These are phyloP conservation scores for Desmophyllum pertusum DNA, from an alignment of 92 coral and sea anemone species.

Conservation along the genomic window DNA sequence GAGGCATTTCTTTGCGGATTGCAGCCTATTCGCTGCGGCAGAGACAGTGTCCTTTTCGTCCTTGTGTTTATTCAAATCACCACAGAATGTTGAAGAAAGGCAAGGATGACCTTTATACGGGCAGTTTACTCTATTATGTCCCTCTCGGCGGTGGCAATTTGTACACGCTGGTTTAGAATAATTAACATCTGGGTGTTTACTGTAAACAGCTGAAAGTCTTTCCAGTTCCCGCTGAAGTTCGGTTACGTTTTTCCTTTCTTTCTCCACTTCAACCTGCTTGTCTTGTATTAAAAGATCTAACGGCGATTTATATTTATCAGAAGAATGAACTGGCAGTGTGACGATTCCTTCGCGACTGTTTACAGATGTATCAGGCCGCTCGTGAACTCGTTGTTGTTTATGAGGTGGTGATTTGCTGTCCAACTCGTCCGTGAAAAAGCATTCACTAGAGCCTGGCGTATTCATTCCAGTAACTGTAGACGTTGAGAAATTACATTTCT, in stretches of 20 bases:
- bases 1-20: constrained; percentile 14
- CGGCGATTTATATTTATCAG: constrained; percentile 17
- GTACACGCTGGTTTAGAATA: constrained; percentile 40
- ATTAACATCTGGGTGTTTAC: constrained; percentile 19
- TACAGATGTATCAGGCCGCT: neutral
- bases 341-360: constrained; percentile 6
- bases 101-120: constrained; percentile 27
- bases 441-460: constrained; percentile 33
- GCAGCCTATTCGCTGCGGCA: constrained; percentile 15
- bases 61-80: constrained; percentile 45
- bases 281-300: constrained; percentile 40
- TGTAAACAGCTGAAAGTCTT: constrained; percentile 22
- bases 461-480: constrained; percentile 31
- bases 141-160: constrained; percentile 25
- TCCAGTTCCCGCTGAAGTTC: constrained; percentile 24
- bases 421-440: constrained; percentile 11
- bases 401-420: constrained; percentile 15
- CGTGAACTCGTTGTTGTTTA: constrained; percentile 23
- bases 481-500: constrained; percentile 14
- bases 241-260: constrained; percentile 37
- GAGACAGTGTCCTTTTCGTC: constrained; percentile 39
- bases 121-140: constrained; percentile 33
- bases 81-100: constrained; percentile 32
- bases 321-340: constrained; percentile 10
- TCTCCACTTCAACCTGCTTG: constrained; percentile 39